Base-by-base conservation (phyloP, 2,888 invertebrate genomes). In the Drosophila mercatorum region DNA sequence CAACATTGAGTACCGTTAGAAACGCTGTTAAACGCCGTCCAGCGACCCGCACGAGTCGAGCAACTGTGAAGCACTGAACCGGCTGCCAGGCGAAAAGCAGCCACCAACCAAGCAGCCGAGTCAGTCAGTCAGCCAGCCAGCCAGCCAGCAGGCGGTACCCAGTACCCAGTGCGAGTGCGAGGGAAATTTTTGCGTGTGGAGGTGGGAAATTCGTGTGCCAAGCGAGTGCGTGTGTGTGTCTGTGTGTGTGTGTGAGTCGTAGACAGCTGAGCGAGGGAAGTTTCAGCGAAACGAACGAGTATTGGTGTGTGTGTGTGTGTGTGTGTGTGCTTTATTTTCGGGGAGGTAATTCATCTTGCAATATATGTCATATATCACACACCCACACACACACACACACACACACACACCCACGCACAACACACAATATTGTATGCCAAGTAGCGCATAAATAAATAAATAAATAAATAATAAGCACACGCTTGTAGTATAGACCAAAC, bases 281-380 rank as follows among this genome's bases (percentile, higher is more conserved):
- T 80, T 80, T 72, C 38, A 46, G 47, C 59, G 51, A 55, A 61
- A 31, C 57, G 22, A 61, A 59, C 14, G 56, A 55, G 76, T 66
- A 46, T 36, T 47, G 43, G 12, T 12, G 43, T 5, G 26, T 17
- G 43, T 38, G 6, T 22, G 28, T 17, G 43, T 38, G 6, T 22
- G 28, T 31, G 47, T 41, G 43, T 43, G 43, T 63, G 49, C 34
- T 82, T 78, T 80, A 40, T 40, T 78, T 84, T 88, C 71, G 88
- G 88, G 88, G 83, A 72, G 68, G 85, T 74, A 77, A 83, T 83
- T 72, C 81, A 77, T 86, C 83, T 83, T 66, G 64, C 63, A 56
- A 76, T 78, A 80, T 80, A 76, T 70, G 77, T 70, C 76, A 69
- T 78, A 80, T 59, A 80, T 78, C 60, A 80, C 51, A 47, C 53